Evolutionary conservation across 2,797 vertebrate genomes (phyloP).

Genomic region (Leuciscus waleckii): DNA sequence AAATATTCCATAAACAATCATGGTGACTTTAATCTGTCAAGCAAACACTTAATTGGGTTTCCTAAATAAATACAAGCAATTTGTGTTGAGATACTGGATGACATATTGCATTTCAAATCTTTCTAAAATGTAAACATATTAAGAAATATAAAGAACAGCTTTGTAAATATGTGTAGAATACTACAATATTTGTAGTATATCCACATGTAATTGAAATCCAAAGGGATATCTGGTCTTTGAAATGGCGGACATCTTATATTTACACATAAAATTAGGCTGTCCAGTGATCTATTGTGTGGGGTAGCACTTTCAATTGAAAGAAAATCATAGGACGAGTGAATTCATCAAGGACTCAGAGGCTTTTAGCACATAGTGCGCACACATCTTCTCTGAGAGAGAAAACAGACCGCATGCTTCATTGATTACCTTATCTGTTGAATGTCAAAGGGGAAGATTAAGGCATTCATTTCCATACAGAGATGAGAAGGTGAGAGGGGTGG

Average conservation of each 20-base stretch:
- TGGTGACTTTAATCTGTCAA: not conserved
- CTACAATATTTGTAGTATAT: not conserved
- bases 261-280: not conserved
- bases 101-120: not conserved
- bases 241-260: not conserved
- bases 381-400: slow-evolving; percentile 34
- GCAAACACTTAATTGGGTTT: not conserved
- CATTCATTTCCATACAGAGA: slow-evolving; percentile 48
- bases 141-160: not conserved
- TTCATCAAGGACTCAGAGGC: slow-evolving; percentile 27
- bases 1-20: not conserved
- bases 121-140: not conserved
- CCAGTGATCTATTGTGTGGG: slow-evolving; percentile 11
- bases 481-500: slow-evolving; percentile 28
- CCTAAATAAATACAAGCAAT: not conserved
- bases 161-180: not conserved
- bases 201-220: not conserved
- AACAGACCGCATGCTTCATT: slow-evolving; percentile 53
- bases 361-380: slow-evolving; percentile 35
- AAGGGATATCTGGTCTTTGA: not conserved
- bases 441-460: slow-evolving; percentile 53
- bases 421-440: slow-evolving; percentile 59
- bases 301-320: not conserved
- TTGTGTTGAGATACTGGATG: not conserved
- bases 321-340: slow-evolving; percentile 33